Evolutionary conservation across 2,113 vertebrate species (phyloP), one percentile per base, ranked within the genome.

Genomic region (Ciconia stormi): DNA sequence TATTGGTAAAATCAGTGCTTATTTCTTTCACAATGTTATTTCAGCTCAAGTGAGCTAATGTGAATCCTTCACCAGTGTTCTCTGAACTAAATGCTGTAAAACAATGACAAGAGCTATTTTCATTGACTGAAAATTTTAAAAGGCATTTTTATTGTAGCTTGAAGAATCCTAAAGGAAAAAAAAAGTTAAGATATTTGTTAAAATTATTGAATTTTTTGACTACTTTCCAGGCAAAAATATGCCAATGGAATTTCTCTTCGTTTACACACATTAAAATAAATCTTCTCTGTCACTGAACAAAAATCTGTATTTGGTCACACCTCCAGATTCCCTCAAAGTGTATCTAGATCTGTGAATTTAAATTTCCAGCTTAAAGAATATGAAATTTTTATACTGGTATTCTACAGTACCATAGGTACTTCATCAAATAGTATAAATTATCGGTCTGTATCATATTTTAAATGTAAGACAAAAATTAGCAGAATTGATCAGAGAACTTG

Each of bases 181-280:
- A 52, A 29, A n/a, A 53, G 20, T 29, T 72, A 53, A 30, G 12
- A 44, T 49, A 38, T 9, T 38, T 38, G 38, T 38, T 38, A 27
- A 50, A 81, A 44, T 42, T 36, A 12, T 3, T 1, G 1, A 36
- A 0, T 44, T 40, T 78, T 79, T 58, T 6, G 11, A 30, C n/a
- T 63, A 9, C 4, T 69, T 81, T 36, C 23, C 8, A n/a, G 8
- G 25, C 7, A 84, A 78, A 86, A 87, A 40, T 27, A 65, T 30
- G 10, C 3, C 13, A 65, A 5, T 67, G 17, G 11, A 66, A 26
- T 61, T 67, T 85, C 11, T 70, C 4, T 2, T 62, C 2, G 3
- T 40, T 82, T 62, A 21, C 18, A 47, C 42, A 46, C 5, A 83
- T 46, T n/a, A 69, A 67, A 62, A 78, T 40, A 69, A 23, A 26